Conservation (phyloP, 2,888 invertebrate species). For the Pheosia gnoma region DNA sequence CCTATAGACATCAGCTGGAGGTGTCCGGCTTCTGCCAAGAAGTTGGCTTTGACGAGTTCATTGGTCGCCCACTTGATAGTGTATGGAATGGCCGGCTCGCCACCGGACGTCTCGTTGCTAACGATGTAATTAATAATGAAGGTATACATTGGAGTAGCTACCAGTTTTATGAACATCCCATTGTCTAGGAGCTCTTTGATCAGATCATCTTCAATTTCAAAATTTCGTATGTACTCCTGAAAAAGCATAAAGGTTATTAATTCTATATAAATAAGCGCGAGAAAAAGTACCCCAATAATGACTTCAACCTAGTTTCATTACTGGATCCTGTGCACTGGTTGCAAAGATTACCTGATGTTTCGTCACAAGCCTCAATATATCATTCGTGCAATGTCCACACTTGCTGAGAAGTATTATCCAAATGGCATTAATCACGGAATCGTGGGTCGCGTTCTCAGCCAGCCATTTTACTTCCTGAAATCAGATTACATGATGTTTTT, state of each 20-base stretch:
- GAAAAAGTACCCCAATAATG: background rate
- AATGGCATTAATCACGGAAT: conserved; percentile 52
- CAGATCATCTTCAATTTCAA: conserved; percentile 65
- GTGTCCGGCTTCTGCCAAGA: conserved; percentile 71
- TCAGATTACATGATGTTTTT: conserved; percentile 2
- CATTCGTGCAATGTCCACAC: conserved; percentile 46
- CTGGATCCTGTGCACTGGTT: background rate
- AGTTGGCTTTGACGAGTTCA: conserved; percentile 58
- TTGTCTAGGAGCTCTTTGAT: conserved; percentile 67
- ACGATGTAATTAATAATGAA: conserved; percentile 61
- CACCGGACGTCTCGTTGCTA: conserved; percentile 34
- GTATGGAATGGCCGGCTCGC: conserved; percentile 44
- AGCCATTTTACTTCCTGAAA: conserved; percentile 69
- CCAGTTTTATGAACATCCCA: conserved; percentile 65
- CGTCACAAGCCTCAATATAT: conserved; percentile 47
- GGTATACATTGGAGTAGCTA: conserved; percentile 63
- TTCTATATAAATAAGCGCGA: background rate
- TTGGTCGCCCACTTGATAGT: conserved; percentile 60
- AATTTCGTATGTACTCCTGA: conserved; percentile 56
- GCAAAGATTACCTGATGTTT: conserved; percentile 55
- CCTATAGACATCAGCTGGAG: conserved; percentile 58
- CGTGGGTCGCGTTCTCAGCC: conserved; percentile 33
- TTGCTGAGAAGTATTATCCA: conserved; percentile 70
- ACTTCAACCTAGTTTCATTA: too few species aligned
- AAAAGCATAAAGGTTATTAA: conserved; percentile 22